Base-by-base conservation (phyloP, 2,113 vertebrate genomes). In the Macroglossus sobrinus region DNA sequence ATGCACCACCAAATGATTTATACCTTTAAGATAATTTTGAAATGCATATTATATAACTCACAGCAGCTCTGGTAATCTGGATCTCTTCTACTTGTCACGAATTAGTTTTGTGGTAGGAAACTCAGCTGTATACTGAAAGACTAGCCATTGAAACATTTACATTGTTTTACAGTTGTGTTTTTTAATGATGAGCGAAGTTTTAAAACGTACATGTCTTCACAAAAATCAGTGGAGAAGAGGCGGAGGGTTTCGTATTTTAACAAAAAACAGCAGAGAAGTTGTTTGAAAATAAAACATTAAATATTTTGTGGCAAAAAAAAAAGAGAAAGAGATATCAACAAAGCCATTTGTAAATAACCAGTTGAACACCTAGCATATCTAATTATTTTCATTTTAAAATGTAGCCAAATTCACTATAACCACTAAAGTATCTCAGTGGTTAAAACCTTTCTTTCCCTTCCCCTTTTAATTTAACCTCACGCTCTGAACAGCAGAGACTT, bases 31-130 rank as follows among this genome's bases (percentile, higher is more conserved):
- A 85, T 93, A 68, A 87, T 12, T 95, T 93, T 69, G 63, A 96
- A 92, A 94, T 28, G 55, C 53, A 10, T 43, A 89, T 80, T 80
- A 78, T 72, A 85, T 79, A 95, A 96, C 38, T 24, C 66, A 92
- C n/a, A 75, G 43, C 30, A 35, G 0, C 4, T 43, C 2, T 93
- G 55, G 21, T 82, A 47, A 64, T 79, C 84, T 47, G 5, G 84
- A 87, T 91, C 75, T 78, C 45, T 93, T 86, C 22, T 33, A 12
- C 9, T 66, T 72, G 78, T 43, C 71, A 55, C 98, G 84, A 24
- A 94, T 96, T 97, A 93, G 79, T 97, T 97, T 94, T 81, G 89
- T 72, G 72, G 3, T 21, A 81, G 7, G 10, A 64, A 71, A 72
- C 40, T 75, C 63, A 84, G 11, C 30, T 55, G 3, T 24, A 5